These are phyloP conservation scores for Cochlearius cochlearius DNA, from an alignment of 2,113 vertebrate genomes.

Conservation along the genomic window DNA sequence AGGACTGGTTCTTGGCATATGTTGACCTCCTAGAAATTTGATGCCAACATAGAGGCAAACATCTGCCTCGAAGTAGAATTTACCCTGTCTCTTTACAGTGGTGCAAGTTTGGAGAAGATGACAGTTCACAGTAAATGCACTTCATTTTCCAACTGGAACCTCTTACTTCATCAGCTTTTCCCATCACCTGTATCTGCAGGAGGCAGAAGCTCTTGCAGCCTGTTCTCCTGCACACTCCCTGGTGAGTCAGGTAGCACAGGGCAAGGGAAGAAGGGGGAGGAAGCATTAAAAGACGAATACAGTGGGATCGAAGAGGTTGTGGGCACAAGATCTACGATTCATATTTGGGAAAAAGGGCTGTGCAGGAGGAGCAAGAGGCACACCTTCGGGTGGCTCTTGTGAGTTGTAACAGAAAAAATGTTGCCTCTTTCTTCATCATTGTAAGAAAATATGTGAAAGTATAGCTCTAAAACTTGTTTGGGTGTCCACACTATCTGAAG, in stretches of 20 bases:
- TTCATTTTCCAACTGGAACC: not conserved
- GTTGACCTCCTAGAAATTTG: not conserved
- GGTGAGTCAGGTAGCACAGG: not conserved
- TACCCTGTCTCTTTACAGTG: not conserved
- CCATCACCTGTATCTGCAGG: not conserved
- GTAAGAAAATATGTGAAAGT: not conserved
- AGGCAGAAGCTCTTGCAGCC: not conserved
- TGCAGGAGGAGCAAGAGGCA: not conserved
- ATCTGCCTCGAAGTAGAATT: not conserved
- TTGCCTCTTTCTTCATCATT: not conserved
- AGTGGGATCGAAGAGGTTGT: not conserved
- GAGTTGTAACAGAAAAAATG: not conserved
- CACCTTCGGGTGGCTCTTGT: accelerated
- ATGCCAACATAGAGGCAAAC: not conserved
- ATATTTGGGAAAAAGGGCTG: not conserved
- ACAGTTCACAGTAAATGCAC: not conserved
- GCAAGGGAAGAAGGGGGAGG: not conserved
- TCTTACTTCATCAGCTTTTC: not conserved
- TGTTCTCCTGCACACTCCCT: not conserved
- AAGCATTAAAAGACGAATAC: not conserved
- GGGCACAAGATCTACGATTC: not conserved
- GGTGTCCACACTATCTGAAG: not conserved
- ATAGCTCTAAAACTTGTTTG: not conserved
- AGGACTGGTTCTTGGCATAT: not conserved
- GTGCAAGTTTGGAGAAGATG: not conserved